Evolutionary conservation across 2,888 invertebrate genomes (phyloP).

Genomic region (Drosophila suboccidentalis): DNA sequence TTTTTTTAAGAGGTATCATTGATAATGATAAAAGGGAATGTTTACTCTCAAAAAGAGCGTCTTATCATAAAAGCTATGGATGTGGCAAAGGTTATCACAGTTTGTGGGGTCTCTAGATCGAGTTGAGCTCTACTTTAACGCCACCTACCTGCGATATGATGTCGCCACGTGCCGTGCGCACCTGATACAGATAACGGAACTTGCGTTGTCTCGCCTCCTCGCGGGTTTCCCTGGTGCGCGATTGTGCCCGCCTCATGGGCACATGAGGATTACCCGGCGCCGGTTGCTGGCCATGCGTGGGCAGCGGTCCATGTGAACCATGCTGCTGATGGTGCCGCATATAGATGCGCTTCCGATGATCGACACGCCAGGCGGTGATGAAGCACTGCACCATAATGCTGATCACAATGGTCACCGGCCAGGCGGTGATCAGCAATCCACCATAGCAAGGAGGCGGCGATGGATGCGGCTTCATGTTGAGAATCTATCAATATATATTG

Average conservation of each 20-base stretch:
- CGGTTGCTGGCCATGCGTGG: slow-evolving; percentile 74
- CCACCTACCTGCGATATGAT: slow-evolving; percentile 93
- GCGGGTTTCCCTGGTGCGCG: slow-evolving; percentile 90
- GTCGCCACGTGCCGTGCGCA: slow-evolving; percentile 95
- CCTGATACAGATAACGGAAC: slow-evolving; percentile 95
- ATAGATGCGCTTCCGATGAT: slow-evolving; percentile 84
- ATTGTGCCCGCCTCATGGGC: slow-evolving; percentile 79
- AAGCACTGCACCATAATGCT: slow-evolving; percentile 86
- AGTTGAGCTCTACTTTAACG: too few relatives aligned
- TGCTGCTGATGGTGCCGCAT: slow-evolving; percentile 77
- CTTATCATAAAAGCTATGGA: too few relatives aligned
- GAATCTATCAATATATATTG: slow-evolving; percentile 69
- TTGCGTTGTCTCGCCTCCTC: slow-evolving; percentile 93
- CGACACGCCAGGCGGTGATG: slow-evolving; percentile 85
- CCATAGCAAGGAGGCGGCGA: slow-evolving; percentile 85
- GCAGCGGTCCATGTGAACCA: slow-evolving; percentile 32
- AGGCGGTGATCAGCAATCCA: slow-evolving; percentile 84
- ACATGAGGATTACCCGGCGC: slow-evolving; percentile 55
- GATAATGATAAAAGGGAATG: too few relatives aligned
- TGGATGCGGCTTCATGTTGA: slow-evolving; percentile 85
- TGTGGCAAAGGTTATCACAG: too few relatives aligned
- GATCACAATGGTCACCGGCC: slow-evolving; percentile 85
- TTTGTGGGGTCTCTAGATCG: too few relatives aligned
- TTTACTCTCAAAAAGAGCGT: too few relatives aligned
- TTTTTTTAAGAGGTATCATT: too few relatives aligned